Evolutionary conservation across 2,113 vertebrate species (phyloP), one percentile per base, ranked within the genome.

Genomic region (Cygnus atratus): DNA sequence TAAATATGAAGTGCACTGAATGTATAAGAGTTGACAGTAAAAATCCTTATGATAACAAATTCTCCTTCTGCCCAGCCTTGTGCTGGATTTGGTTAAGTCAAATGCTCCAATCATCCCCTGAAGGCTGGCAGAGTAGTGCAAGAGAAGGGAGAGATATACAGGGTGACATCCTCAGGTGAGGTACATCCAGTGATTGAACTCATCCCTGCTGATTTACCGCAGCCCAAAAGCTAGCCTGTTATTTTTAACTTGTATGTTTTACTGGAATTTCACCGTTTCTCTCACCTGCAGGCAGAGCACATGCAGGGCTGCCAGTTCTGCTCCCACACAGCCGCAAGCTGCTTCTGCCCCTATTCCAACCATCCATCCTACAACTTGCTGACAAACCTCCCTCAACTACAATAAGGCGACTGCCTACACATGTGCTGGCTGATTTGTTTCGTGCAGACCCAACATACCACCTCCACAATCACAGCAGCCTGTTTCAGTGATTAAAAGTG

Each of bases 401-500:
- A 94, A 67, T 95, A 82, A 95, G 87, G 71, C 1, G 2, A 29
- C 95, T 97, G 89, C 97, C 97, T 91, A 97, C 95, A 94, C 94
- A 76, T 94, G 91, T 92, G 79, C 97, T 12, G 83, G 37, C 89
- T 96, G 89, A 80, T 93, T 93, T 92, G 87, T 59, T 94, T 92
- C 5, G 0, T 1, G 0, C 82, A 97, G 97, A 96, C 97, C 95
- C 93, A 97, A 96, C 97, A 97, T 48, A 57, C 95, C 97, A 94
- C 96, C 97, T 86, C 96, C 97, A 87, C 93, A 96, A 55, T 85
- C 88, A 76, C 95, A 95, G 88, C 83, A 93, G 95, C 76, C 93
- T 93, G 81, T 90, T 95, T 84, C 93, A 90, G 84, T 90, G 88
- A 90, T 74, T 88, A 68, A 74, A 93, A 90, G 84, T 72, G 54